Evolutionary conservation across 1,140 invertebrate species (phyloP), one percentile per base, ranked within the genome.

Genomic region (Oscheius sp.): DNA sequence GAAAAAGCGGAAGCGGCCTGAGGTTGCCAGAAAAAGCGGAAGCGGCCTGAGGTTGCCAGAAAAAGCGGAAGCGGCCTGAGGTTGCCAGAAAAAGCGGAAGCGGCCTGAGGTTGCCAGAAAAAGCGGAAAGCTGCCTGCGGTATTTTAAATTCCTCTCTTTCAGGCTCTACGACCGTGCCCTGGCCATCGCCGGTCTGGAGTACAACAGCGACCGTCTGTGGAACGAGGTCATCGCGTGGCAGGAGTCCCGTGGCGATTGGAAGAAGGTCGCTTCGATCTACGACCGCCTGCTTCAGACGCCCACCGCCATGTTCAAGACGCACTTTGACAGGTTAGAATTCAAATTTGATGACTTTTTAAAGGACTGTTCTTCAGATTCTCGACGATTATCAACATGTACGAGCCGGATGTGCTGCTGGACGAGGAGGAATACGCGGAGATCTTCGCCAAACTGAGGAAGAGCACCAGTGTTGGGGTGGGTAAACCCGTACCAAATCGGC

Each of bases 401-500:
- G 59, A 71, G 34, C 69, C 69, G 23, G 38, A 71, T 55, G 28
- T 64, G 10, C 31, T 71, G 3, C 26, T 71, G 4, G 38, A n/a
- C 23, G 69, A 71, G 1, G 62, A 78, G 49, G 79, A 80, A 49
- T 80, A 80, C 62, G 36, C 31, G n/a, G 69, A 71, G 15, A 71
- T 71, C 15, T 34, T 71, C 23, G 42, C 26, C 2, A 45, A 42
- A 36, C 20, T 49, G 18, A 59, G 68, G 36, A 68, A 69, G 32
- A 28, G 35, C 23, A 34, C 58, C 2, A 42, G 38, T 1, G 32
- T 38, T 28, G 2, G 26, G n/a, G 69, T 66, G 7, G 20, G 69
- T 64, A 18, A 13, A 49, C 15, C n/a, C n/a, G n/a, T n/a, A n/a
- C n/a, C n/a, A n/a, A n/a, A n/a, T n/a, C n/a, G n/a, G n/a, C n/a